These are phyloP conservation scores for Triplophysa yarkandensis DNA, from an alignment of 2,797 vertebrate genomes.

Conservation along the genomic window DNA sequence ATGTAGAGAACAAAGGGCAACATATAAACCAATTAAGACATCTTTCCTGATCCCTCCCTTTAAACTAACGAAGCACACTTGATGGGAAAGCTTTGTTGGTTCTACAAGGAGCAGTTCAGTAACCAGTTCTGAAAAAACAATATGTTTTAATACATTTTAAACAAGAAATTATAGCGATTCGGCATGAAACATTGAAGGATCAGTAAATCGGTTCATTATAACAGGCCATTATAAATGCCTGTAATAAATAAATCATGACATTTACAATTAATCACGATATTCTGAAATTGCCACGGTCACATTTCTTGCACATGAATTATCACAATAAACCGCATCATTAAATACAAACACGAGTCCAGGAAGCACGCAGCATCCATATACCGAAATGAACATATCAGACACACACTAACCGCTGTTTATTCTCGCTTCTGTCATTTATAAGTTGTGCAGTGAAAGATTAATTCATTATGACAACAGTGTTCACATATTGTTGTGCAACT, in stretches of 20 bases:
- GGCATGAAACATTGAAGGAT: too few species aligned
- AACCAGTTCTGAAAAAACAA: too few species aligned
- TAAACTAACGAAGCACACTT: not conserved
- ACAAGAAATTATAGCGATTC: too few species aligned
- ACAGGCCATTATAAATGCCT: too few species aligned
- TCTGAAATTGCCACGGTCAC: too few species aligned
- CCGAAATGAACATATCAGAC: not conserved
- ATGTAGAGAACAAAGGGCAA: conserved; percentile 14
- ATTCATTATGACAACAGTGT: not conserved
- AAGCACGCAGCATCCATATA: not conserved
- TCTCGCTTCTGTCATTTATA: not conserved
- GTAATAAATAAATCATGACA: too few species aligned
- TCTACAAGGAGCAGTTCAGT: not conserved
- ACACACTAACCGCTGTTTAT: not conserved
- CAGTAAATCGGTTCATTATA: too few species aligned
- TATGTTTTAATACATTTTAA: too few species aligned
- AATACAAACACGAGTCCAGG: not conserved
- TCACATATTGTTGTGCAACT: not conserved
- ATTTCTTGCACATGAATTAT: too few species aligned
- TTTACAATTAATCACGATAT: too few species aligned
- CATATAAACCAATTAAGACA: conserved; percentile 4
- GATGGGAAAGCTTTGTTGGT: not conserved
- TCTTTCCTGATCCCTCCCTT: not conserved
- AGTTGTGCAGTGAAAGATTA: conserved; percentile 2
- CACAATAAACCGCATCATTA: too few species aligned